Base-by-base conservation (phyloP, 2,888 invertebrate species). In the Amphipoea oculea region DNA sequence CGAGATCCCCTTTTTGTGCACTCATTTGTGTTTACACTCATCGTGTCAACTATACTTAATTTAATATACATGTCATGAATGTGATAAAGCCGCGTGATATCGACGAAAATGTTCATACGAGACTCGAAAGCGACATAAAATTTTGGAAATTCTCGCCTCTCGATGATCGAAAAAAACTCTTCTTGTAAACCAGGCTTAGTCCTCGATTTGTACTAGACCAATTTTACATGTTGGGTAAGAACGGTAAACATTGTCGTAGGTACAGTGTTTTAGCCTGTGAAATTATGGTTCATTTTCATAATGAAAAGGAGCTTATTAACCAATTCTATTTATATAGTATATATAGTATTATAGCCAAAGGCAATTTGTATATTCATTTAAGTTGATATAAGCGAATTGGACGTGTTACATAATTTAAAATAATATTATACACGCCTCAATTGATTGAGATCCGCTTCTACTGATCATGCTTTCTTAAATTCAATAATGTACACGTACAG, bases 361-460 rank as follows among this genome's bases (percentile, higher is more conserved):
- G 82, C 82, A 77, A 76, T 65, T 76, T 45, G 17, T 42, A 14
- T 77, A 11, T 36, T 60, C 23, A 14, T n/a, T n/a, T n/a, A n/a
- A n/a, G n/a, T n/a, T n/a, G n/a, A n/a, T n/a, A n/a, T n/a, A n/a
- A n/a, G 82, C 74, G 82, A 79, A 66, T 73, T 82, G 0, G 60
- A 51, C 82, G 74, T 73, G 65, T 60, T 73, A 67, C 11, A 48
- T 60, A 57, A 23, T 57, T 66, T 17, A 66, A 42, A 81, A 45
- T 45, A 7, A 42, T 51, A 54, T 45, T 81, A 57, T 23, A 23
- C 4, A 51, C 48, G 23, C 57, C 65, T 51, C 42, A 36, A 60
- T 60, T 73, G 4, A 73, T 66, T 66, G 29, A 1, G 17, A 72
- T 51, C 48, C 14, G 29, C 23, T 4, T 57, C 14, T 40, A 57